Base-by-base conservation (phyloP, 2,797 vertebrate genomes). In the Remorina albescens region DNA sequence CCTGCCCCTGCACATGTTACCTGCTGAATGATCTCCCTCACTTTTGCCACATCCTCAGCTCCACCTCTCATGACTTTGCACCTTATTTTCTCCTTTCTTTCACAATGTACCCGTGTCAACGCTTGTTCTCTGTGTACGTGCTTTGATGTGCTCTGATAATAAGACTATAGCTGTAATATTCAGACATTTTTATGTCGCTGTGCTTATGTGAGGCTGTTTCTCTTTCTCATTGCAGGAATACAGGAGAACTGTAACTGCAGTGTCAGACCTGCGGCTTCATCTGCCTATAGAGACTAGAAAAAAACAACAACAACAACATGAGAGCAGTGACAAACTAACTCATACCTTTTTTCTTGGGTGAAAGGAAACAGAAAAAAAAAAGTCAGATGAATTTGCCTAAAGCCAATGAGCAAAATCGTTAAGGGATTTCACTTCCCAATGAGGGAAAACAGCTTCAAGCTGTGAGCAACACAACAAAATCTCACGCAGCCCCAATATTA, bases 361-460 rank as follows among this genome's bases (percentile, higher is more conserved):
- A 44, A 8, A 32, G 34, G 55, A 56, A 28, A 34, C 41, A 18
- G 1, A 25, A n/a, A 61, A 26, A 36, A 49, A 51, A 46, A 73
- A 69, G 54, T 56, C 64, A 71, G 34, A 85, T 55, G 76, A 82
- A 73, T 70, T 53, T 76, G 78, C 82, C 85, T 58, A 21, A 61
- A 88, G 86, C 80, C 74, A 76, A 50, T 59, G 64, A 86, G 76
- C 62, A 71, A 85, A 87, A 86, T 86, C 82, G 88, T 90, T 86
- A 87, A 73, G 89, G 71, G 76, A 76, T 85, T 88, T 85, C 30
- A 82, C 86, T 84, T 87, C 53, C 80, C 76, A 76, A 74, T 47
- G 60, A 86, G 83, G 66, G 73, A 70, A 90, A 86, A 90, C 76
- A 81, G 87, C 85, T 84, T 86, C 80, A 72, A 86, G 87, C 84